These are phyloP conservation scores for Peromyscus aztecus DNA, from an alignment of 2,797 vertebrate species.

Conservation along the genomic window DNA sequence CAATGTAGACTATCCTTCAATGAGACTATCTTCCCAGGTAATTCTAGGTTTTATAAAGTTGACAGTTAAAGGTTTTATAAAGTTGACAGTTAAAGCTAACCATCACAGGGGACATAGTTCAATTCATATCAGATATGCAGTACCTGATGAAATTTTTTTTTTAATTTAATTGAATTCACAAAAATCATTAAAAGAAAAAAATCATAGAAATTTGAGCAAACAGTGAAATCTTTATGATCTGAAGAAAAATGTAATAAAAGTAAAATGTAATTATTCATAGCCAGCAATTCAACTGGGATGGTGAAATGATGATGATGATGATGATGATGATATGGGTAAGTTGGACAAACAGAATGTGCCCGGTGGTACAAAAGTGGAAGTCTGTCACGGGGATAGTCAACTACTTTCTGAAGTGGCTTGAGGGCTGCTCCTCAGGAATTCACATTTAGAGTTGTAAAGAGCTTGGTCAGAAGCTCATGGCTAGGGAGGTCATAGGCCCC, in stretches of 20 bases:
- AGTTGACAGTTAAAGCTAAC: background rate
- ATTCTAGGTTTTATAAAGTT: background rate
- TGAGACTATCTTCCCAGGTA: background rate
- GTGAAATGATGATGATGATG: too few species aligned
- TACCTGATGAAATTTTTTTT: background rate
- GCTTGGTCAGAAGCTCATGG: background rate
- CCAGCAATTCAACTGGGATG: background rate
- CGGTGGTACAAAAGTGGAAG: background rate
- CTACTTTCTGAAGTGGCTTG: background rate
- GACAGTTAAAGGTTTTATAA: background rate
- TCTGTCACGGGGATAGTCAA: background rate
- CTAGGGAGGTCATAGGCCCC: background rate
- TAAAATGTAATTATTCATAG: slow-evolving; percentile 24
- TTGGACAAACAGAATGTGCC: background rate
- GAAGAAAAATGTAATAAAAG: slow-evolving; percentile 29
- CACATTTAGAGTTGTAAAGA: background rate
- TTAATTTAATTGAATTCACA: background rate
- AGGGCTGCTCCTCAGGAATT: background rate
- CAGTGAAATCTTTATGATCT: slow-evolving; percentile 9
- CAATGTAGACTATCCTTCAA: background rate
- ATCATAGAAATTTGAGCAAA: background rate
- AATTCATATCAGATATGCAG: background rate
- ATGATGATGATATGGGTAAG: background rate
- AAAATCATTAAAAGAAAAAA: slow-evolving; percentile 40
- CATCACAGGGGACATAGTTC: background rate